Percentiles rank a stretch among this genome's conserved stretches.
Evolutionary conservation across 2,888 invertebrate genomes (phyloP).

Genomic region (Eurytoma californica): DNA sequence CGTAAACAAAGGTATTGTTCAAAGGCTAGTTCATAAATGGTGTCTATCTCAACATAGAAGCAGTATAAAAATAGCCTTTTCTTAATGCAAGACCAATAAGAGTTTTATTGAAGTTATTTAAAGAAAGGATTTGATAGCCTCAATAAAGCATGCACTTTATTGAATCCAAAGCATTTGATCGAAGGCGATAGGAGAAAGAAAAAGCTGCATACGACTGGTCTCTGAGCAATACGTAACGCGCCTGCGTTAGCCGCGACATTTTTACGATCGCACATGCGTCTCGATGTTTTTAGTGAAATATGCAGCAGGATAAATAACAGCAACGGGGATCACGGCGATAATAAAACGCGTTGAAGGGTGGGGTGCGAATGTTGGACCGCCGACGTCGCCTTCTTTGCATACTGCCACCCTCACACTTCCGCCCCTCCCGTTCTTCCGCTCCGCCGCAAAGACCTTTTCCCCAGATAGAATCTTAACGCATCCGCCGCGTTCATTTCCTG

Average conservation of each 20-base stretch:
- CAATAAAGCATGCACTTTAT: conserved; percentile 35
- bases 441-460: background rate
- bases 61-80: too few relatives aligned
- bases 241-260: conserved; percentile 1
- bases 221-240: background rate
- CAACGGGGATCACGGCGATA: background rate
- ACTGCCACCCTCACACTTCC: background rate
- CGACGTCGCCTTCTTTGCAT: background rate
- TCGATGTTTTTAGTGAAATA: conserved; percentile 20
- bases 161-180: conserved; percentile 27
- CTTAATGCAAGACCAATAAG: background rate
- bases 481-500: conserved; percentile 32
- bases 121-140: conserved; percentile 27
- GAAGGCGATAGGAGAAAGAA: background rate
- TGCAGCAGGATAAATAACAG: conserved; percentile 36
- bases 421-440: background rate
- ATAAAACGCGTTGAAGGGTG: conserved; percentile 4
- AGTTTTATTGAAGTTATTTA: conserved; percentile 20
- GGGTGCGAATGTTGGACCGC: background rate
- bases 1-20: too few relatives aligned
- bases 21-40: too few relatives aligned
- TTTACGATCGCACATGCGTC: conserved; percentile 31
- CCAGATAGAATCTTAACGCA: conserved; percentile 23
- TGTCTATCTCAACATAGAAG: too few relatives aligned
- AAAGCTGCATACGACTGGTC: background rate